Evolutionary conservation across 2,797 vertebrate species (phyloP).

Genomic region (Telmatherina bonti): DNA sequence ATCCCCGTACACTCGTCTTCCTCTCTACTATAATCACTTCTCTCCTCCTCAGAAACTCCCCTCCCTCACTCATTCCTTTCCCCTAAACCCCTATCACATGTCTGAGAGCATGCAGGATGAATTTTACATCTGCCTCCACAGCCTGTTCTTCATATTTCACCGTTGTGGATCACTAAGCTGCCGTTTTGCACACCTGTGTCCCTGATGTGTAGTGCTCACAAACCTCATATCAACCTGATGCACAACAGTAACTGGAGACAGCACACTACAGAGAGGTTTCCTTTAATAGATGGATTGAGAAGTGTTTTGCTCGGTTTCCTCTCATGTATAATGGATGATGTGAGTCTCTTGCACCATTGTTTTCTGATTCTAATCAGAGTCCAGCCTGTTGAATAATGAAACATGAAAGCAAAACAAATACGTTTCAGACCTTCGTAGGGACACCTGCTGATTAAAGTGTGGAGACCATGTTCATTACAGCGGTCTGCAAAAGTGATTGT

Average conservation of each 20-base stretch:
- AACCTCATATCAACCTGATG: slow-evolving; percentile 24
- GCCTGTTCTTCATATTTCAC: slow-evolving; percentile 24
- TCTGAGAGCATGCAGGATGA: slow-evolving; percentile 56
- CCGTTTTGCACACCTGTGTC: slow-evolving; percentile 24
- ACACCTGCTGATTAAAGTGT: slow-evolving; percentile 64
- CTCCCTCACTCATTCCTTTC: slow-evolving; percentile 40
- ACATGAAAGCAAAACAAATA: slow-evolving; percentile 57
- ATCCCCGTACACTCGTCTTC: slow-evolving; percentile 19
- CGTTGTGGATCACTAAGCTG: slow-evolving; percentile 11
- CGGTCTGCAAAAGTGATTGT: slow-evolving; percentile 5
- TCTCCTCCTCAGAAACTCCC: slow-evolving; percentile 38
- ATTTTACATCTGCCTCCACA: slow-evolving; percentile 50
- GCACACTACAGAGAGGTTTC: slow-evolving; percentile 24
- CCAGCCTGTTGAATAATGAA: slow-evolving; percentile 70
- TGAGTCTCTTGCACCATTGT: slow-evolving; percentile 64
- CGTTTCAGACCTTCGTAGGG: slow-evolving; percentile 52
- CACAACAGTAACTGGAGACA: slow-evolving; percentile 24
- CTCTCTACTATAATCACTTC: slow-evolving; percentile 37
- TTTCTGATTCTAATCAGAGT: slow-evolving; percentile 70
- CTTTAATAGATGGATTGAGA: slow-evolving; percentile 49
- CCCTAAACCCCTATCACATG: slow-evolving; percentile 62
- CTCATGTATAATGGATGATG: slow-evolving; percentile 73
- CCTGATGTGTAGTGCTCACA: slow-evolving; percentile 2
- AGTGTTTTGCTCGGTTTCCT: slow-evolving; percentile 55
- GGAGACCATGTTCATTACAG: slow-evolving; percentile 39